Percentiles rank a stretch among this genome's conserved stretches.
These are phyloP conservation scores for Drosophila sulfurigaster DNA, from an alignment of 1,140 invertebrate genomes.

Conservation along the genomic window DNA sequence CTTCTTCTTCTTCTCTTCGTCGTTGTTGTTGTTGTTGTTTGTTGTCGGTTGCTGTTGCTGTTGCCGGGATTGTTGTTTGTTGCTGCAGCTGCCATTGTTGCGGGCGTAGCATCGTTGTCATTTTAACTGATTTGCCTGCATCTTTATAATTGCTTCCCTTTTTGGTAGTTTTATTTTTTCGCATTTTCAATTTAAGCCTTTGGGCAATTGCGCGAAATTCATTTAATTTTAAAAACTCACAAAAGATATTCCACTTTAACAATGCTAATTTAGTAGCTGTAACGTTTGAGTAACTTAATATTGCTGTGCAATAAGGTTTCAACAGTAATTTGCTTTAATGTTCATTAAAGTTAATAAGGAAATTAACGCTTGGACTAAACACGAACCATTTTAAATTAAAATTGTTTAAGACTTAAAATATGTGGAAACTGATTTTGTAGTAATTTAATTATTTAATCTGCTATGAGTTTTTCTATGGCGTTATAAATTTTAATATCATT, in stretches of 20 bases:
- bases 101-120: constrained; percentile 48
- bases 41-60: not conserved
- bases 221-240: constrained; percentile 9
- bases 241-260: constrained; percentile 1
- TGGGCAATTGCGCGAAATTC: constrained; percentile 5
- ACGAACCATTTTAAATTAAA: too few species aligned
- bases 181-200: constrained; percentile 38
- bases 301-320: too few species aligned
- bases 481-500: too few species aligned
- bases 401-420: too few species aligned
- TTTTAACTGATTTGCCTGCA: constrained; percentile 61
- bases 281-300: not conserved
- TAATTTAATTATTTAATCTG: too few species aligned
- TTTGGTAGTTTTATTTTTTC: constrained; percentile 47
- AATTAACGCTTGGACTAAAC: too few species aligned
- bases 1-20: not conserved
- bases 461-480: too few species aligned
- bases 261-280: constrained; percentile 4
- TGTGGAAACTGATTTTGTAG: too few species aligned
- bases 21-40: constrained; percentile 12
- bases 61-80: constrained; percentile 29
- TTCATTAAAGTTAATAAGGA: not conserved
- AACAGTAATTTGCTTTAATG: not conserved
- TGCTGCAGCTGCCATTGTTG: constrained; percentile 44
- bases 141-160: constrained; percentile 36